These are phyloP conservation scores for Protosalanx chinensis DNA, from an alignment of 2,797 vertebrate species.

Conservation along the genomic window DNA sequence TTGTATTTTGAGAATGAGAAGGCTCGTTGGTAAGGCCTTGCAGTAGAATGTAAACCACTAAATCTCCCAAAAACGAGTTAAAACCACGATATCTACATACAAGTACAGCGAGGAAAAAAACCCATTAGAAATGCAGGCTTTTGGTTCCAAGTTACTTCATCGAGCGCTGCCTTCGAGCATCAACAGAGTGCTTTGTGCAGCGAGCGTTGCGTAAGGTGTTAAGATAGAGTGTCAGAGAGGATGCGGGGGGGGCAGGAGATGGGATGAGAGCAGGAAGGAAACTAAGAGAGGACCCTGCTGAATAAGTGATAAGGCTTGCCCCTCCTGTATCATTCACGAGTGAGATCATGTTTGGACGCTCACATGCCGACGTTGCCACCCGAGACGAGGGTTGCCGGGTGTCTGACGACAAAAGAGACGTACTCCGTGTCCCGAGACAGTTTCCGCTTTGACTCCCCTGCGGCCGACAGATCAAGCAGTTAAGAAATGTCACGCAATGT, in stretches of 20 bases:
- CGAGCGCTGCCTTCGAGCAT: not conserved
- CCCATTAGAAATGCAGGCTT: too few species aligned
- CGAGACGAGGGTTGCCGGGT: slow-evolving; percentile 16
- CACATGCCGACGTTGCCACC: slow-evolving; percentile 23
- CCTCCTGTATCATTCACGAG: slow-evolving; percentile 59
- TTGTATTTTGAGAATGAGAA: not conserved
- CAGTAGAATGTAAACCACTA: too few species aligned
- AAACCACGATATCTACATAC: too few species aligned
- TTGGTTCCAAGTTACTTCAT: too few species aligned
- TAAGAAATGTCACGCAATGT: slow-evolving; percentile 20
- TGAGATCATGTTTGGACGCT: slow-evolving; percentile 46
- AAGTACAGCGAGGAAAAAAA: too few species aligned
- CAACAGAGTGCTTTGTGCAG: not conserved
- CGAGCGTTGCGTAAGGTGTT: slow-evolving; percentile 34
- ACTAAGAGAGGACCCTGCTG: slow-evolving; percentile 50
- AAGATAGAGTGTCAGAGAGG: slow-evolving; percentile 10
- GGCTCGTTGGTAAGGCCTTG: too few species aligned
- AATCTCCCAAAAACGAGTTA: too few species aligned
- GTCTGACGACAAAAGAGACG: slow-evolving; percentile 22
- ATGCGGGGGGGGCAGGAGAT: not conserved
- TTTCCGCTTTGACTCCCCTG: slow-evolving; percentile 29
- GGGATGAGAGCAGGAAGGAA: slow-evolving; percentile 1
- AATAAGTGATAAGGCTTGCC: slow-evolving; percentile 60
- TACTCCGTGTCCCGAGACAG: slow-evolving; percentile 1
- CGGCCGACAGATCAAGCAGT: slow-evolving; percentile 11